Base-by-base conservation (phyloP, 64 coral and sea anemone genomes). In the Porites lutea region DNA sequence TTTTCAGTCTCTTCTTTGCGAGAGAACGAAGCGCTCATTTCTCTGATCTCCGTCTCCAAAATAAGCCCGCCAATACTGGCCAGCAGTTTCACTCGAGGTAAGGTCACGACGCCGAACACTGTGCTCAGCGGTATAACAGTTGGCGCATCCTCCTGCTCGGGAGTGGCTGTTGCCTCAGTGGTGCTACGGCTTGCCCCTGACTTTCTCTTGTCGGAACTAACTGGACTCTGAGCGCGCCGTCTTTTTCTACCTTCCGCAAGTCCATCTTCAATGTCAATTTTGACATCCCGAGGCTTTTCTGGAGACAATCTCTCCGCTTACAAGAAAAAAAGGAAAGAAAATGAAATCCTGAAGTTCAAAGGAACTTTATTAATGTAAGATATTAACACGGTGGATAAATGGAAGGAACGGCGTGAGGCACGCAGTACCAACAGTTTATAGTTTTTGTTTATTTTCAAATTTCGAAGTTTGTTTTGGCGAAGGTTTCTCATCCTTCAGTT, bases 51-150 rank as follows among this genome's bases (percentile, higher is more conserved):
- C 44, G 94, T 99, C 72, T 99, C 94, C 46, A 96, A 72, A 43
- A 90, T 46, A 43, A 99, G 94, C 55, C 90, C 97, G 8, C 97
- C 97, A 53, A 99, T 93, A 11, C 92, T 93, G 61, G 97, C 94
- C 68, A 99, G 64, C 69, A 96, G 91, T 43, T 92, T 92, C 15
- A 89, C 86, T 58, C 93, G 83, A 1, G 92, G 97, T 37, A 99
- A 79, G 2, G 94, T 93, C 6, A 99, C 91, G 52, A 99, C 88
- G 52, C 94, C 94, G 20, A 92, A 75, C 45, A 99, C 57, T 55
- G 81, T 92, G 45, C 86, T 82, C 23, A 89, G 78, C 16, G 96
- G 94, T n/a, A 92, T 73, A 9, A 87, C 62, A 91, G 47, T 69
- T 47, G 46, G 63, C 81, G 70, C 74, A 61, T 89, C 92, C 72